Evolutionary conservation across 2,888 invertebrate species (phyloP).

Genomic region (Junonia oenone): DNA sequence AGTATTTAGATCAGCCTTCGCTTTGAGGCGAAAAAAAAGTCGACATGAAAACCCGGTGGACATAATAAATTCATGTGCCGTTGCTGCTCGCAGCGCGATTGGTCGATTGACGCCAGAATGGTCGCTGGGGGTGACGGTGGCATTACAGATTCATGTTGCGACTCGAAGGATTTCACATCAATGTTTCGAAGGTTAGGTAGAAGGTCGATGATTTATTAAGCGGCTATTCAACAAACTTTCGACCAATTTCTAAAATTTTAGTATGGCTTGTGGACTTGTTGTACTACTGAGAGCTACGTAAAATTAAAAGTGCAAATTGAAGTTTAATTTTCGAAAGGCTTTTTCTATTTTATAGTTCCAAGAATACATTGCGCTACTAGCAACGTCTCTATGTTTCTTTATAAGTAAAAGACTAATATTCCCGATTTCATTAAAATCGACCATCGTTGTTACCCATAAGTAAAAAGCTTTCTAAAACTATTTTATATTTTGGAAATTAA

Average conservation of each 20-base stretch:
- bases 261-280: neutral
- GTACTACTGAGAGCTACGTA: neutral
- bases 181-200: constrained; percentile 31
- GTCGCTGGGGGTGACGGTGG: constrained; percentile 29
- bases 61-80: constrained; percentile 20
- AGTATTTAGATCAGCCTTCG: neutral
- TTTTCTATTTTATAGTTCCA: too few species aligned
- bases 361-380: too few species aligned
- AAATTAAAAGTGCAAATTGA: neutral
- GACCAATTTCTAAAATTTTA: neutral
- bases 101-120: constrained; percentile 23
- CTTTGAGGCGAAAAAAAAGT: neutral
- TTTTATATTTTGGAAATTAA: too few species aligned
- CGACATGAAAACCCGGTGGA: neutral
- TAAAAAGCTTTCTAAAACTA: too few species aligned
- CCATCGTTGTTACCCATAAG: too few species aligned
- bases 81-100: constrained; percentile 20
- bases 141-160: constrained; percentile 35
- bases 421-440: too few species aligned
- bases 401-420: too few species aligned
- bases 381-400: too few species aligned
- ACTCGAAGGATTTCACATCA: constrained; percentile 30
- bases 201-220: constrained; percentile 14
- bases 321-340: neutral
- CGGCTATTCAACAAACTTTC: neutral